These are phyloP conservation scores for Adoxophyes honmai DNA, from an alignment of 1,140 invertebrate species.

Conservation along the genomic window DNA sequence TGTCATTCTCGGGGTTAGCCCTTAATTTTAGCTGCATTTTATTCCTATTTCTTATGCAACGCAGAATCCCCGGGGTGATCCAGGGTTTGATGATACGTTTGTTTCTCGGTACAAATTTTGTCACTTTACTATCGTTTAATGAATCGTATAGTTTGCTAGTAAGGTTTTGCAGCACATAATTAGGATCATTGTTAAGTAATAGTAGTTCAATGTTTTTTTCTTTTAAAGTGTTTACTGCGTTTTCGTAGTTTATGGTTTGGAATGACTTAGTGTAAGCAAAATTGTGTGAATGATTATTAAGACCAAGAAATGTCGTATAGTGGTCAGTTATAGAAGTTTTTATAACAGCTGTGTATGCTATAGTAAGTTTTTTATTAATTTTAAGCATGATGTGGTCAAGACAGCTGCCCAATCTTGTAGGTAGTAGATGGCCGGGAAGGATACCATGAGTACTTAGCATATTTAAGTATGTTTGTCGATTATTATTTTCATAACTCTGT, in stretches of 20 bases:
- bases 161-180: not conserved
- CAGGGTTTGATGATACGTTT: conserved; percentile 19
- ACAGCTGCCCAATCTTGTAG: conserved; percentile 22
- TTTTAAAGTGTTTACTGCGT: conserved; percentile 6
- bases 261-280: no score
- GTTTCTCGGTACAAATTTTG: conserved; percentile 13
- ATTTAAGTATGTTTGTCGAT: conserved; percentile 21
- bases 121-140: not conserved
- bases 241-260: conserved; percentile 16
- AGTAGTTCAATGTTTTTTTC: not conserved
- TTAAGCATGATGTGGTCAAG: conserved; percentile 26
- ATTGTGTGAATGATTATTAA: conserved; percentile 9
- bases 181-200: conserved; percentile 13
- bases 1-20: conserved; percentile 19
- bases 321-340: conserved; percentile 25
- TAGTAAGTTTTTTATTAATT: conserved; percentile 13
- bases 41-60: conserved; percentile 23
- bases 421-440: conserved; percentile 17
- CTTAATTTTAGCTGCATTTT: conserved; percentile 19
- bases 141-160: conserved; percentile 10
- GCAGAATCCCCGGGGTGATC: conserved; percentile 23
- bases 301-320: conserved; percentile 9
- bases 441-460: conserved; percentile 22
- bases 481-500: conserved; percentile 3
- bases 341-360: conserved; percentile 17